phyloP scores from a whole-genome alignment of 2,888 invertebrate genomes.

The Eulithis testata region DNA sequence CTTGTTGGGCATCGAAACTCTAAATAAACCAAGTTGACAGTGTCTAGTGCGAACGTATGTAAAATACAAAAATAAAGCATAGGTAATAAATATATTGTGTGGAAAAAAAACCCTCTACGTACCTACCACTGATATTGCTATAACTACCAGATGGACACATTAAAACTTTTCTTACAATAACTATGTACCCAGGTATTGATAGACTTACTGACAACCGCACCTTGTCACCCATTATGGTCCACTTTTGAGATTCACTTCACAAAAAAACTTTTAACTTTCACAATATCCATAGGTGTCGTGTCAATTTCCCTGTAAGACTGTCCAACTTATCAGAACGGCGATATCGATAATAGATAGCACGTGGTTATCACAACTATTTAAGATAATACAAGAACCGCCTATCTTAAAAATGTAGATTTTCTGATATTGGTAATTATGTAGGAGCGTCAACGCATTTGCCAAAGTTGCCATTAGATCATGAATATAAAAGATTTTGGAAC shows the following conservation, averaged over 20 bases:
- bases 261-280: constrained; percentile 46
- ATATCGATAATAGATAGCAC: constrained; percentile 67
- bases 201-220: constrained; percentile 72
- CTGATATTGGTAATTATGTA: constrained; percentile 38
- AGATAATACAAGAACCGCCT: constrained; percentile 54
- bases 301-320: constrained; percentile 59
- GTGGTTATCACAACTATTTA: constrained; percentile 62
- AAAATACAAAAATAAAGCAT: no score
- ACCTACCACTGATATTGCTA: no score
- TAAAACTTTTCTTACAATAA: not conserved
- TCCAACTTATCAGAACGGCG: constrained; percentile 65
- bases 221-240: constrained; percentile 65
- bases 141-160: no score
- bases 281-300: constrained; percentile 52
- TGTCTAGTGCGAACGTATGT: no score
- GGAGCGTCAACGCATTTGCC: constrained; percentile 13
- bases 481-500: not conserved
- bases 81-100: no score
- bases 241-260: constrained; percentile 64
- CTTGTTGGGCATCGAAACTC: no score
- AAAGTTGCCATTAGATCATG: not conserved
- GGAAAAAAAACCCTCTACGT: no score
- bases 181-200: no score
- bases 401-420: constrained; percentile 45
- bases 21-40: no score